These are phyloP conservation scores for Chrysemys picta DNA, from an alignment of 2,113 vertebrate species.

Conservation along the genomic window DNA sequence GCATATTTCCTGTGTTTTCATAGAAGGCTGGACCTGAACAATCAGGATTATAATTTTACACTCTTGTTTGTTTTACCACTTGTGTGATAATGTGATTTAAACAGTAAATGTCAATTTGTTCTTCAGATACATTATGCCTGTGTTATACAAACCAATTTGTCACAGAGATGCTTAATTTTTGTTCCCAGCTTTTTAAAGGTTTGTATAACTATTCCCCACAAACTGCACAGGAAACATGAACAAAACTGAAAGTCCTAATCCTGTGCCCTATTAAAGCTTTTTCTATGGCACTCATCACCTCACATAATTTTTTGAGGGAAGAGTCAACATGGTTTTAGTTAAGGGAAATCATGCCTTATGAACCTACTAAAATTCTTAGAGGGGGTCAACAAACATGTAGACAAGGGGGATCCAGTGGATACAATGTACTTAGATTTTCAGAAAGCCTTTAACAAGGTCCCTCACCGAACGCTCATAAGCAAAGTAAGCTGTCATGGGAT, in stretches of 20 bases:
- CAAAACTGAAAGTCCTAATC: neutral
- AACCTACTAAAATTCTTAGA: no score
- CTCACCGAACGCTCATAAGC: no score
- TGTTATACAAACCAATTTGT: neutral
- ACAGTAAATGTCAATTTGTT: slow-evolving; percentile 56
- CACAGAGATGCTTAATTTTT: slow-evolving; percentile 29
- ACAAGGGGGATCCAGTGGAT: no score
- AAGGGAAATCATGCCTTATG: no score
- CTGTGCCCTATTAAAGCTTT: neutral
- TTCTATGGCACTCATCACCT: neutral
- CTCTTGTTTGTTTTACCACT: slow-evolving; percentile 55
- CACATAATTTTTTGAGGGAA: neutral
- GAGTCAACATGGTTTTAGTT: no score
- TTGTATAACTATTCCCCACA: slow-evolving; percentile 9
- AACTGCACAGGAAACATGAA: neutral
- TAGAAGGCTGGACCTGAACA: slow-evolving; percentile 35
- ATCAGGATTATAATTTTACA: slow-evolving; percentile 51
- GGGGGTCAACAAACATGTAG: no score
- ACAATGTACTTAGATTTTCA: no score
- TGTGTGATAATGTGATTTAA: neutral
- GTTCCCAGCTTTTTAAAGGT: neutral
- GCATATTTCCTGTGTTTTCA: slow-evolving; percentile 44
- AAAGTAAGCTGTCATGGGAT: no score
- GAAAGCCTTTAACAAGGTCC: no score
- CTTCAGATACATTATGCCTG: neutral